Percentiles rank a stretch among this genome's conserved stretches.
These are phyloP conservation scores for Drosophila recens DNA, from an alignment of 2,888 invertebrate species.

Conservation along the genomic window DNA sequence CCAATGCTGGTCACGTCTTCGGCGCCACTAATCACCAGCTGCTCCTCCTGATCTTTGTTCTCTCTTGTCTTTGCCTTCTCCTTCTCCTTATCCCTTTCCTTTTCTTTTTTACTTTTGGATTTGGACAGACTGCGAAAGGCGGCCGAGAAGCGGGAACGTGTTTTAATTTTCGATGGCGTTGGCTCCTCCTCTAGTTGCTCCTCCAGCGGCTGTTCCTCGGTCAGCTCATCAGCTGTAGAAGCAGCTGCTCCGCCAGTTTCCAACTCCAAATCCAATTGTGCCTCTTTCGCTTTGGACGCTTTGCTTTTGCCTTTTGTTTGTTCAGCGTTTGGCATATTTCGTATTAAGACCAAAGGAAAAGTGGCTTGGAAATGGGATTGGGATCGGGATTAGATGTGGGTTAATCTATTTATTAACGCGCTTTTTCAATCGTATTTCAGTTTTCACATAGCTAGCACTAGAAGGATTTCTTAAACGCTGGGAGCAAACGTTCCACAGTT, in stretches of 20 bases:
- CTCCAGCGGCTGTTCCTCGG: conserved; percentile 39
- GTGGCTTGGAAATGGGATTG: background rate
- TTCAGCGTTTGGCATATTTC: conserved; percentile 83
- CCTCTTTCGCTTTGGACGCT: conserved; percentile 40
- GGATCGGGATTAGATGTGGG: background rate
- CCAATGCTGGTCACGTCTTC: conserved; percentile 53
- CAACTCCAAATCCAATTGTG: background rate
- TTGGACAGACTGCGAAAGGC: conserved; percentile 83
- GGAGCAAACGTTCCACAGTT: background rate
- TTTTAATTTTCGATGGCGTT: conserved; percentile 69
- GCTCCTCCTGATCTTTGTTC: conserved; percentile 11
- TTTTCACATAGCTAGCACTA: background rate
- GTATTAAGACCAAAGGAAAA: background rate
- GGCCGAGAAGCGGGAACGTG: conserved; percentile 82
- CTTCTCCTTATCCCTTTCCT: conserved; percentile 62
- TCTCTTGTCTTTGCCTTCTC: conserved; percentile 46
- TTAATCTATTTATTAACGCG: background rate
- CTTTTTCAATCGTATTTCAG: conserved; percentile 25
- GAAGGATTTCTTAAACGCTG: background rate
- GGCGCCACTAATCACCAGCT: conserved; percentile 31
- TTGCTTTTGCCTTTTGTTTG: conserved; percentile 52
- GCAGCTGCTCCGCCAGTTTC: conserved; percentile 6
- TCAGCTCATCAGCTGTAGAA: conserved; percentile 27
- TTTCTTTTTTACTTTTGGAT: conserved; percentile 68
- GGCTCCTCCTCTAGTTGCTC: conserved; percentile 52